Conservation (phyloP, 1,140 invertebrate species). For the Orussus abietinus region DNA sequence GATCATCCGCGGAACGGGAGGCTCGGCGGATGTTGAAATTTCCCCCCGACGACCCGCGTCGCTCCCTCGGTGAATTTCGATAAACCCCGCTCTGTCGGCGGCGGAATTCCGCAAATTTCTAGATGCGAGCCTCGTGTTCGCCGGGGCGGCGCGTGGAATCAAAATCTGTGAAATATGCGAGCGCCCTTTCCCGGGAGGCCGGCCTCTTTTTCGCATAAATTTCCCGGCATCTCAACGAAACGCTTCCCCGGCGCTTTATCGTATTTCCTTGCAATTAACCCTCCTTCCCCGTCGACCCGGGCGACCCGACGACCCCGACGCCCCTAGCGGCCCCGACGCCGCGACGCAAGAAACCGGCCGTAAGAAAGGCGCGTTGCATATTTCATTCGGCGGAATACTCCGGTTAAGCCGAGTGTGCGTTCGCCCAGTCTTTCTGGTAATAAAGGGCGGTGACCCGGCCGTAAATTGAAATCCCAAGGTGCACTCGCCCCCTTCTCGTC, state of each 20-base stretch:
- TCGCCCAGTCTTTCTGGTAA: background rate
- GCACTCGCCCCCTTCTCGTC: too few species aligned
- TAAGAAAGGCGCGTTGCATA: conserved; percentile 21
- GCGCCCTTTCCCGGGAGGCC: background rate
- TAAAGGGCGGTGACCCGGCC: conserved; percentile 16
- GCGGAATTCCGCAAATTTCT: too few species aligned
- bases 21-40: too few species aligned
- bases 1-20: too few species aligned
- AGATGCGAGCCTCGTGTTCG: too few species aligned
- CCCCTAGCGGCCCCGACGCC: background rate
- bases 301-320: conserved; percentile 3
- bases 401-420: too few species aligned
- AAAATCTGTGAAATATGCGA: conserved; percentile 21
- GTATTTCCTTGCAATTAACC: conserved; percentile 35
- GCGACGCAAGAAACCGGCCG: too few species aligned
- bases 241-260: conserved; percentile 23
- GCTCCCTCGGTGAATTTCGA: too few species aligned
- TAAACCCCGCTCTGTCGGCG: too few species aligned
- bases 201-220: conserved; percentile 21
- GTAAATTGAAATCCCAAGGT: conserved; percentile 21
- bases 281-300: conserved; percentile 6
- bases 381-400: conserved; percentile 18
- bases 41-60: too few species aligned
- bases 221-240: conserved; percentile 26
- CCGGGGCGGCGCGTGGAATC: too few species aligned